Conservation (phyloP, 2,888 invertebrate species). For the Ethmia dodecea region DNA sequence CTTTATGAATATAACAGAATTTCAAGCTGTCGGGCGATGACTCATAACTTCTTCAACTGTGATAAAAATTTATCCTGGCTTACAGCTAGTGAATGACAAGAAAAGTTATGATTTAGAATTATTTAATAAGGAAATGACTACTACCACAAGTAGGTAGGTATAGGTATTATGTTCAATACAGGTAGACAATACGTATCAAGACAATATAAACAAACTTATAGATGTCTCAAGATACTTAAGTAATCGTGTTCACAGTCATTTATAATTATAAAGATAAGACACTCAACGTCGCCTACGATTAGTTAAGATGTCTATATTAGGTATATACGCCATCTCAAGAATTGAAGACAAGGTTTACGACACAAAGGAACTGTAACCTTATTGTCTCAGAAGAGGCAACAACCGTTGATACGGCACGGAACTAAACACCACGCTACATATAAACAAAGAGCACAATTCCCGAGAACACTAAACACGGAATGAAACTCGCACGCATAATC, state of each 20-base stretch:
- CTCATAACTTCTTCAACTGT: no score
- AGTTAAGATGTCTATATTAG: conserved; percentile 37
- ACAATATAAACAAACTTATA: no score
- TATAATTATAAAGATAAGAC: conserved; percentile 42
- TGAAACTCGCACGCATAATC: conserved; percentile 41
- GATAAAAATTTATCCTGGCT: no score
- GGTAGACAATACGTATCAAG: no score
- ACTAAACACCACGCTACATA: conserved; percentile 41
- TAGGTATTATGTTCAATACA: no score
- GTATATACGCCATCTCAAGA: conserved; percentile 43
- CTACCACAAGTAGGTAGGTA: not conserved
- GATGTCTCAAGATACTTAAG: not conserved
- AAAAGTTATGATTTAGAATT: not conserved
- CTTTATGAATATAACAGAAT: no score
- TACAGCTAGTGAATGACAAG: no score
- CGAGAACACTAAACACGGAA: conserved; percentile 45
- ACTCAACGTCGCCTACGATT: conserved; percentile 40
- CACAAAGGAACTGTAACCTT: conserved; percentile 57
- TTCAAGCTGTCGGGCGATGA: no score
- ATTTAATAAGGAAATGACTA: conserved; percentile 1
- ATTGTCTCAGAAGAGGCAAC: conserved; percentile 33
- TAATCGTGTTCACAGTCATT: not conserved
- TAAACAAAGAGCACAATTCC: conserved; percentile 51
- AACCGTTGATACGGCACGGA: conserved; percentile 28
- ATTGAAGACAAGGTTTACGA: conserved; percentile 38